phyloP scores from a whole-genome alignment of 2,113 vertebrate species.

The Heterotis niloticus region DNA sequence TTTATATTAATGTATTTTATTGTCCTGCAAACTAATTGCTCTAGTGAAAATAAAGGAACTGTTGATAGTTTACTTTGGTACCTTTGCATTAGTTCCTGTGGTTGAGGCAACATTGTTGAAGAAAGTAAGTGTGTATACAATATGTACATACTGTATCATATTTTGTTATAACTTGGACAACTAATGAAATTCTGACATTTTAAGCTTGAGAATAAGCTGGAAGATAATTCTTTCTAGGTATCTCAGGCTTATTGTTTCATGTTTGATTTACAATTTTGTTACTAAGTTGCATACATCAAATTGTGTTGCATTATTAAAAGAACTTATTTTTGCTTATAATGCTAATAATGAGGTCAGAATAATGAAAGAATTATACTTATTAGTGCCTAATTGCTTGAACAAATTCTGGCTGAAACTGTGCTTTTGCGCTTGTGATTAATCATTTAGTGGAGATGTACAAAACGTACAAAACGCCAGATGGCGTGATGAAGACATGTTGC shows the following conservation, averaged over 20 bases:
- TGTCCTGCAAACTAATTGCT: not conserved
- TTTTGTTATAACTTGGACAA: conserved; percentile 4
- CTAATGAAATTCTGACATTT: conserved; percentile 1
- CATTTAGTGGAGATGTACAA: too few species aligned
- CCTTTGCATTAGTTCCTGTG: not conserved
- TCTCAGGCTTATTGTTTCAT: conserved; percentile 23
- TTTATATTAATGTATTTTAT: too few species aligned
- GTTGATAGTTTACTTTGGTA: not conserved
- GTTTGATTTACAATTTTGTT: conserved; percentile 32
- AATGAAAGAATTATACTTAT: not conserved
- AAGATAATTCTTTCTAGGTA: not conserved
- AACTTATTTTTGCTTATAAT: conserved; percentile 10
- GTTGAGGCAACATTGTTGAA: not conserved
- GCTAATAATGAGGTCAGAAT: conserved; percentile 3
- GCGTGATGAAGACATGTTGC: too few species aligned
- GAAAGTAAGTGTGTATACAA: not conserved
- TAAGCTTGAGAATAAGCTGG: not conserved
- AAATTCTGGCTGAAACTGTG: too few species aligned
- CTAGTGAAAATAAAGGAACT: not conserved
- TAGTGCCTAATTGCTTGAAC: too few species aligned
- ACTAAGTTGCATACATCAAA: conserved; percentile 21
- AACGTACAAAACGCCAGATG: too few species aligned
- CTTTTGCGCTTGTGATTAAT: too few species aligned
- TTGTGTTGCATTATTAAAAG: not conserved
- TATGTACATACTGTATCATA: not conserved